Evolutionary conservation across 2,888 invertebrate species (phyloP).

Genomic region (Tortricodes alternella): DNA sequence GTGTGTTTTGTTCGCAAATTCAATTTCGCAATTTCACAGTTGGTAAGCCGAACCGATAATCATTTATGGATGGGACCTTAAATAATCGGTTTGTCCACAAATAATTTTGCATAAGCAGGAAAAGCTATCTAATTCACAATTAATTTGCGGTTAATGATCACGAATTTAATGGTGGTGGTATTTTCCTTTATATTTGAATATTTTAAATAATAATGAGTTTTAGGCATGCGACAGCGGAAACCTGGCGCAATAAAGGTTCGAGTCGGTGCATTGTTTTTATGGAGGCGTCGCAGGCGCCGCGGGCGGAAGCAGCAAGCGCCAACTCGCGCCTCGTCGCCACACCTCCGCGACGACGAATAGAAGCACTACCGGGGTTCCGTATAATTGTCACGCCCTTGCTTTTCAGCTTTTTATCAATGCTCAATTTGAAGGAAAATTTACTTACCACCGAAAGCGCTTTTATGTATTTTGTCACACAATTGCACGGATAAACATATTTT

Average conservation of each 20-base stretch:
- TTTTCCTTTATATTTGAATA: slow-evolving; percentile 3
- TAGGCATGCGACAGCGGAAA: slow-evolving; percentile 43
- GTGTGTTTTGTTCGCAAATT: too few relatives aligned
- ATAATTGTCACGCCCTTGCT: neutral
- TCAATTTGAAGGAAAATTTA: too few relatives aligned
- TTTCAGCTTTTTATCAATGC: neutral
- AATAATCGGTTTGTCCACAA: too few relatives aligned
- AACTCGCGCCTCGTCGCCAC: slow-evolving; percentile 37
- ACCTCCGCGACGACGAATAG: slow-evolving; percentile 7
- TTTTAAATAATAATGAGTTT: slow-evolving; percentile 34
- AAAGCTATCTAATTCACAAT: neutral
- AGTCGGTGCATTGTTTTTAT: slow-evolving; percentile 48
- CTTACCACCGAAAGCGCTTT: too few relatives aligned
- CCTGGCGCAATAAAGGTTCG: slow-evolving; percentile 49
- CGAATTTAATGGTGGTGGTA: neutral
- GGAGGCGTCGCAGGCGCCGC: slow-evolving; percentile 22
- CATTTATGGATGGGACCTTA: too few relatives aligned
- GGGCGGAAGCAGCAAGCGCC: slow-evolving; percentile 48
- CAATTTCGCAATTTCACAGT: too few relatives aligned
- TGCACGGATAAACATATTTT: too few relatives aligned
- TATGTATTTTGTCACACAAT: too few relatives aligned
- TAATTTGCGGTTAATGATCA: slow-evolving; percentile 8
- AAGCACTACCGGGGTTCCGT: slow-evolving; percentile 6
- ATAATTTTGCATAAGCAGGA: neutral
- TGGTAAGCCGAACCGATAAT: too few relatives aligned